Conservation (phyloP, 2,113 vertebrate genomes). For the Aegotheles bennettii region DNA sequence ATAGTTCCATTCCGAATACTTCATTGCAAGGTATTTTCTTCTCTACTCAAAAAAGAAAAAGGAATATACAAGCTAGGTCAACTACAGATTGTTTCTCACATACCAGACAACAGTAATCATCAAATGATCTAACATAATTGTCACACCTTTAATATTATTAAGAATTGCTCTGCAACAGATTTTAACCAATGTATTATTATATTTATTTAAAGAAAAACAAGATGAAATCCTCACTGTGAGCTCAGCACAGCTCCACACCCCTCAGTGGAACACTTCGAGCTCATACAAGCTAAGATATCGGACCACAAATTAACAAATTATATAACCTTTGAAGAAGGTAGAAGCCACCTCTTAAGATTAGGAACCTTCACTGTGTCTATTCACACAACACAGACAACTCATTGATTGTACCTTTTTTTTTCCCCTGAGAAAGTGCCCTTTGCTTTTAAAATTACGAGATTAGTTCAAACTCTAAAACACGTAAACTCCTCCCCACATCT, state of each 20-base stretch:
- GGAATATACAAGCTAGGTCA: not conserved
- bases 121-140: not conserved
- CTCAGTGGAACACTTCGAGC: not conserved
- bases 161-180: not conserved
- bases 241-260: not conserved
- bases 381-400: conserved; percentile 17
- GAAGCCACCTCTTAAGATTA: not conserved
- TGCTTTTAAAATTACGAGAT: not conserved
- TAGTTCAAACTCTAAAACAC: not conserved
- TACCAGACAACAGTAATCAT: not conserved
- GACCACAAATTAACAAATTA: not conserved
- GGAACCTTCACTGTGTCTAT: not conserved
- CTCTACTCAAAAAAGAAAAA: not conserved
- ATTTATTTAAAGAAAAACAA: not conserved
- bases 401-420: not conserved
- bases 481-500: conserved; percentile 43
- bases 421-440: not conserved
- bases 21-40: not conserved
- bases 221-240: not conserved
- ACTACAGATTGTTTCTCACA: not conserved
- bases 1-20: not conserved
- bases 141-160: not conserved
- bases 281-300: not conserved
- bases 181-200: not conserved
- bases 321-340: not conserved